phyloP scores from a whole-genome alignment of 37 sponge, comb jelly and placozoan genomes.

The Hexactinellida sp. region DNA sequence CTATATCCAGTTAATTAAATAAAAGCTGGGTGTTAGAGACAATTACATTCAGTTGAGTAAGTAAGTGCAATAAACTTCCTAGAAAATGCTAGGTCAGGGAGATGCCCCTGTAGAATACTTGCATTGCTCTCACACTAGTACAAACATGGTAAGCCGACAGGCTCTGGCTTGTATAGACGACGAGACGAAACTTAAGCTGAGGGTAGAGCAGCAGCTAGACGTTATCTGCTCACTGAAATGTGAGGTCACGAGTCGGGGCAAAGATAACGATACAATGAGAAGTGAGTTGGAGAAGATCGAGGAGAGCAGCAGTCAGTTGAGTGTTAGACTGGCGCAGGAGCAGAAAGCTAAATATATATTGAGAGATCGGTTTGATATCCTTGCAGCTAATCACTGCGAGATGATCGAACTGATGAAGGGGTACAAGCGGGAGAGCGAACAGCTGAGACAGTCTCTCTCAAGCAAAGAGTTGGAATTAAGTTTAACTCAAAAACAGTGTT shows the following conservation, averaged over 20 bases:
- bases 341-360: not conserved
- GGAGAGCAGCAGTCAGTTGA: not conserved
- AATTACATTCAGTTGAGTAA: not conserved
- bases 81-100: not conserved
- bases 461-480: not conserved
- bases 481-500: not conserved
- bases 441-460: not conserved
- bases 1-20: no score
- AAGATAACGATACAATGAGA: not conserved
- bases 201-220: slow-evolving; percentile 5
- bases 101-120: not conserved
- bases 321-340: not conserved
- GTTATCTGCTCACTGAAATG: slow-evolving; percentile 12
- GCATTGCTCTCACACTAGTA: no score
- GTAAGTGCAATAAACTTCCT: not conserved
- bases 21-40: no score
- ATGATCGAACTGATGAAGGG: not conserved
- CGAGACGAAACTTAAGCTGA: not conserved
- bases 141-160: not conserved
- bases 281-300: not conserved
- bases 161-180: not conserved
- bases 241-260: not conserved
- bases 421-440: not conserved
- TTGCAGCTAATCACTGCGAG: not conserved
- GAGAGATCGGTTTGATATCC: not conserved